Conservation (phyloP, 2,113 vertebrate genomes). For the Leucoraja erinaceus region DNA sequence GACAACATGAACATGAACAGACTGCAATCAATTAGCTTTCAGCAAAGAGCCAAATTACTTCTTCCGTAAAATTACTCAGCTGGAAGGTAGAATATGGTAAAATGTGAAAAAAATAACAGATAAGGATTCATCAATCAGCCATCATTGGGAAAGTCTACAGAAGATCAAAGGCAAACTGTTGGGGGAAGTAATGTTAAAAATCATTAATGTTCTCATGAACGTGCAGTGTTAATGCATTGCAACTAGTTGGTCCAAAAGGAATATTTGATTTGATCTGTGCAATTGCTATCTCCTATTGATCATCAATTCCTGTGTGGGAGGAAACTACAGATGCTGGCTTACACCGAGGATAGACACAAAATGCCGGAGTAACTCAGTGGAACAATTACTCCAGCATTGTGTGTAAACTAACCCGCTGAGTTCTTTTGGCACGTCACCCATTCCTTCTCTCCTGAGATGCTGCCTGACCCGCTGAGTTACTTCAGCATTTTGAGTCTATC, state of each 20-base stretch:
- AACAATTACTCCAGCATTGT: too few relatives aligned
- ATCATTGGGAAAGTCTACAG: background rate
- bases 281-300: background rate
- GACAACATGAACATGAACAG: background rate
- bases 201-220: background rate
- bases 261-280: background rate
- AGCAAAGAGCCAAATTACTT: constrained; percentile 21
- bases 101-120: background rate
- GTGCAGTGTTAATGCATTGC: background rate
- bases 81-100: background rate
- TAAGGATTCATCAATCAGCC: background rate
- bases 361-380: too few relatives aligned
- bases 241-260: background rate
- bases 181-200: background rate
- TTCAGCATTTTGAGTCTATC: too few relatives aligned
- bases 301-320: background rate
- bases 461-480: too few relatives aligned
- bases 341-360: too few relatives aligned
- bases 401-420: too few relatives aligned
- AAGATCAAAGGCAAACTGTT: background rate
- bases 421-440: too few relatives aligned
- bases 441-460: too few relatives aligned
- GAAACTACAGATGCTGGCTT: too few relatives aligned
- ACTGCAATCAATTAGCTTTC: background rate
- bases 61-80: background rate